Percentiles rank a stretch among this genome's conserved stretches.
Conservation (phyloP, 2,797 vertebrate genomes). For the Adrianichthys oophorus region DNA sequence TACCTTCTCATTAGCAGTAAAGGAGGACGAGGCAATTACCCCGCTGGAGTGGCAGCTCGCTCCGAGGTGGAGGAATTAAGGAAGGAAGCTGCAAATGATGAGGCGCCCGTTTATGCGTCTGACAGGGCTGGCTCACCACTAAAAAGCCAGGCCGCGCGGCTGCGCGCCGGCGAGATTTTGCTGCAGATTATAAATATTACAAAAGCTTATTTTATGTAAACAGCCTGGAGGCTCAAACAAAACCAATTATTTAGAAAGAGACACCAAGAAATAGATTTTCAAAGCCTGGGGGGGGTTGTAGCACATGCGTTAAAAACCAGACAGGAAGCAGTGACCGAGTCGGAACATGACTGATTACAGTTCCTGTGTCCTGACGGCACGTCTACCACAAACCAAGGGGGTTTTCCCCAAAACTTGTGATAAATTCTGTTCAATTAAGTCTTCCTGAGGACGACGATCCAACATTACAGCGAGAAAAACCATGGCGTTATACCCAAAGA, state of each 20-base stretch:
- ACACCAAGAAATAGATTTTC: constrained; percentile 5
- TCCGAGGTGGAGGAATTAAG: constrained; percentile 48
- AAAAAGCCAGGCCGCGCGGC: constrained; percentile 11
- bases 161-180: constrained; percentile 16
- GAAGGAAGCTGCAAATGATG: constrained; percentile 48
- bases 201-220: constrained; percentile 33
- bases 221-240: constrained; percentile 23
- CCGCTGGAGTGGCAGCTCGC: constrained; percentile 66
- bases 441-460: no score
- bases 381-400: background rate
- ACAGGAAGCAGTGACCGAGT: constrained; percentile 13
- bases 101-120: constrained; percentile 46
- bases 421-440: no score
- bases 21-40: constrained; percentile 74
- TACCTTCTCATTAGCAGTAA: constrained; percentile 80
- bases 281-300: background rate
- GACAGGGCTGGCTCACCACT: constrained; percentile 18
- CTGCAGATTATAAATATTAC: constrained; percentile 38
- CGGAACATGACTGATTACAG: background rate
- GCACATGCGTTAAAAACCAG: constrained; percentile 3
- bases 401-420: no score
- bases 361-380: background rate
- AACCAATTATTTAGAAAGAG: constrained; percentile 28
- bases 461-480: no score
- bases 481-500: no score